Evolutionary conservation across 2,113 vertebrate species (phyloP).

Genomic region (Recurvirostra avosetta): DNA sequence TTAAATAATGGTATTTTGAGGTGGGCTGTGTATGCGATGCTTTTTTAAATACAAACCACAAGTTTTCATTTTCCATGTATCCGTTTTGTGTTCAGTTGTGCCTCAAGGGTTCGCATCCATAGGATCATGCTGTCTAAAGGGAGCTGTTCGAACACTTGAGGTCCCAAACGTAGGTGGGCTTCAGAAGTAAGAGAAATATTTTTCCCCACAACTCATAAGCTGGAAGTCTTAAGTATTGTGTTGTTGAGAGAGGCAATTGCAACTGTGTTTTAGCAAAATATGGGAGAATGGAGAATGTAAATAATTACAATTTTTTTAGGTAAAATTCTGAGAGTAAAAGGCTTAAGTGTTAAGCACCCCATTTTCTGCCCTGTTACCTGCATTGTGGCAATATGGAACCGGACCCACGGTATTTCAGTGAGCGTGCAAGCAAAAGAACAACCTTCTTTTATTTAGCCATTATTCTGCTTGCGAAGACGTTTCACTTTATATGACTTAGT

Average conservation of each 20-base stretch:
- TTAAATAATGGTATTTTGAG: not conserved
- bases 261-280: not conserved
- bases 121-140: not conserved
- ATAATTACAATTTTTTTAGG: not conserved
- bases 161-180: not conserved
- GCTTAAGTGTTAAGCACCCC: not conserved
- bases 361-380: not conserved
- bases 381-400: not conserved
- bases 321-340: not conserved
- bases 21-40: not conserved
- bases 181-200: not conserved
- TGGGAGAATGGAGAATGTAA: not conserved
- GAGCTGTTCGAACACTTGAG: not conserved
- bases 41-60: not conserved
- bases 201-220: not conserved
- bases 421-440: not conserved
- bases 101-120: not conserved
- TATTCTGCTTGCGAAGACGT: not conserved
- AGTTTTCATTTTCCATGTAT: not conserved
- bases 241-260: not conserved
- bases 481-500: not conserved
- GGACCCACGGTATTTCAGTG: not conserved
- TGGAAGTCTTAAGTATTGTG: not conserved
- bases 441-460: not conserved
- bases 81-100: not conserved